Conservation (phyloP, 2,113 vertebrate genomes). For the Mus spicilegus region DNA sequence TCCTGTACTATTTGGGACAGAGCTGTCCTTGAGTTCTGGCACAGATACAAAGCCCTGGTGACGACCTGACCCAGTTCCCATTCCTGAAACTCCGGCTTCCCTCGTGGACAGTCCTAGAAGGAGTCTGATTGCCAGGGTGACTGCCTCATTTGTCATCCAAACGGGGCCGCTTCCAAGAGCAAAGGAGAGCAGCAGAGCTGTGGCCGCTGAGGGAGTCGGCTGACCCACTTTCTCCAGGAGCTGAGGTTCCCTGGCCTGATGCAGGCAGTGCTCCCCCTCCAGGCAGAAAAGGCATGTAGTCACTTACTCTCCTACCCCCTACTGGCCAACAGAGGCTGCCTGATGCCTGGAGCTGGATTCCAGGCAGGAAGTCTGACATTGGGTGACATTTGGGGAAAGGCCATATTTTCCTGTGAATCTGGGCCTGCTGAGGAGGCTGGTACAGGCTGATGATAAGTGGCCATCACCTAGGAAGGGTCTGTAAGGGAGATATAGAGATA, state of each 20-base stretch:
- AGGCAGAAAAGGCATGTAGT: not conserved
- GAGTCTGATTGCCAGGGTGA: not conserved
- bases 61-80: constrained; percentile 46
- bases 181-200: not conserved
- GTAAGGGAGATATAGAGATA: not conserved
- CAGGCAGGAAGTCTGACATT: not conserved
- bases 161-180: not conserved
- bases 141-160: not conserved
- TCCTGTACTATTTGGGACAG: rapidly evolving
- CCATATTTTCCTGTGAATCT: no score
- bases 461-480: not conserved
- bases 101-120: constrained; percentile 62
- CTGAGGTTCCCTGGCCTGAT: not conserved
- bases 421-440: not conserved
- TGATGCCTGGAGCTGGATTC: rapidly evolving
- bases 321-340: not conserved
- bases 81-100: constrained; percentile 14
- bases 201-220: not conserved
- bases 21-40: constrained; percentile 38
- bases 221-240: not conserved
- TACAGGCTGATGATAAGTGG: not conserved
- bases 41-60: not conserved
- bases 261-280: not conserved
- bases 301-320: not conserved
- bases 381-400: not conserved